phyloP scores from a whole-genome alignment of 2,113 vertebrate species.

The Meriones unguiculatus region DNA sequence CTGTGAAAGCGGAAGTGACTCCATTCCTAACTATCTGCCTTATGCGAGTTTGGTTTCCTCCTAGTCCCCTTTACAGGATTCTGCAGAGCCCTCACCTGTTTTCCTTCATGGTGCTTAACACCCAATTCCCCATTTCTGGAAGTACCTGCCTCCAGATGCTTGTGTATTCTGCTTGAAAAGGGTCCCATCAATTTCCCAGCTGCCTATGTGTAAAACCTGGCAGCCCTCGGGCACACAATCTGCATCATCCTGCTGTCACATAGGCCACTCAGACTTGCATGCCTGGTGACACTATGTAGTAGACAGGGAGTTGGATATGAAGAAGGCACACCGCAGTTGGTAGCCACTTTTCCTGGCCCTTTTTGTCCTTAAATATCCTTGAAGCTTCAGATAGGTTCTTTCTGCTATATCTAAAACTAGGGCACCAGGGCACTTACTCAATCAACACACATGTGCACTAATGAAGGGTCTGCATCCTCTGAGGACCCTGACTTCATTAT shows the following conservation, averaged over 20 bases:
- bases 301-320: background rate
- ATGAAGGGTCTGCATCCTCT: background rate
- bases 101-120: background rate
- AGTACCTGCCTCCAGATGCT: background rate
- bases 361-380: background rate
- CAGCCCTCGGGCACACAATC: background rate
- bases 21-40: background rate
- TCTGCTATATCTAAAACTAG: background rate
- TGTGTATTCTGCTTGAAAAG: background rate
- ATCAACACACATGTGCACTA: too few relatives aligned
- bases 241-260: background rate
- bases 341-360: background rate
- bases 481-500: background rate
- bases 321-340: background rate
- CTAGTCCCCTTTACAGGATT: background rate
- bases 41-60: background rate
- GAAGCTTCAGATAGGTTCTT: background rate
- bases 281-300: background rate
- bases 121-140: background rate
- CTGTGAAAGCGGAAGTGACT: background rate
- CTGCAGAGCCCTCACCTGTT: slow-evolving; percentile 20
- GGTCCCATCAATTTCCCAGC: background rate
- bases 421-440: background rate
- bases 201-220: background rate
- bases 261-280: background rate